Percentiles rank a stretch among this genome's conserved stretches.
Evolutionary conservation across 53 echinoderm and acorn worm species (phyloP).

Genomic region (Paracentrotus lividus): DNA sequence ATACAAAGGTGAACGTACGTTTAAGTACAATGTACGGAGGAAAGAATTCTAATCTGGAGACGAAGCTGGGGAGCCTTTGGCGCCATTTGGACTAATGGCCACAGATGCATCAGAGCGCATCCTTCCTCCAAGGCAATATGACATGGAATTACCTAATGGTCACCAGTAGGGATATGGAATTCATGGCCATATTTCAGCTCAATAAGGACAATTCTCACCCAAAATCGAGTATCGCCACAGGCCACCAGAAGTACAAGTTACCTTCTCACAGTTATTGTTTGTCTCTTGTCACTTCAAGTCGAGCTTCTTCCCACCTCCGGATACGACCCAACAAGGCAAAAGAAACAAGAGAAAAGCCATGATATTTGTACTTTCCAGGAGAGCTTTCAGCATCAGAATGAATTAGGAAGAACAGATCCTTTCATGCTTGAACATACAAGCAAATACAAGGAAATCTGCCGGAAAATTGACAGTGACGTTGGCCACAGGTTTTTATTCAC

Average conservation of each 20-base stretch:
- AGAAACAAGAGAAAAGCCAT: neutral
- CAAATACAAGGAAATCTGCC: conserved; percentile 54
- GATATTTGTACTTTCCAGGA: conserved; percentile 29
- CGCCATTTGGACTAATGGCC: conserved; percentile 36
- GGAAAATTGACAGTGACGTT: conserved; percentile 53
- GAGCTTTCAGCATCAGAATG: conserved; percentile 32
- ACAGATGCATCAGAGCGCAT: neutral
- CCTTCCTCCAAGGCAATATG: neutral
- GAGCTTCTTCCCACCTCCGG: conserved; percentile 35
- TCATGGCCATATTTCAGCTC: conserved; percentile 32
- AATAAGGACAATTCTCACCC: conserved; percentile 1
- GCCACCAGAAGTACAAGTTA: conserved; percentile 52
- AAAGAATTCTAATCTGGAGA: neutral
- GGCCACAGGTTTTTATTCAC: conserved; percentile 7
- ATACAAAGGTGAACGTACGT: neutral
- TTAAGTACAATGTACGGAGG: conserved; percentile 13
- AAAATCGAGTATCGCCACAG: neutral
- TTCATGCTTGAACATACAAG: conserved; percentile 30
- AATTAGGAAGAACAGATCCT: conserved; percentile 23
- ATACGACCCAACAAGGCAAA: conserved; percentile 4
- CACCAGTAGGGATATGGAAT: neutral
- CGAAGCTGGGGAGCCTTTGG: conserved; percentile 14
- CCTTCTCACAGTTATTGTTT: conserved; percentile 53
- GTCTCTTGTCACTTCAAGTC: conserved; percentile 37
- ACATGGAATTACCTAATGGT: conserved; percentile 59